phyloP scores from a whole-genome alignment of 1,140 invertebrate genomes.

The Papilio dardanus region DNA sequence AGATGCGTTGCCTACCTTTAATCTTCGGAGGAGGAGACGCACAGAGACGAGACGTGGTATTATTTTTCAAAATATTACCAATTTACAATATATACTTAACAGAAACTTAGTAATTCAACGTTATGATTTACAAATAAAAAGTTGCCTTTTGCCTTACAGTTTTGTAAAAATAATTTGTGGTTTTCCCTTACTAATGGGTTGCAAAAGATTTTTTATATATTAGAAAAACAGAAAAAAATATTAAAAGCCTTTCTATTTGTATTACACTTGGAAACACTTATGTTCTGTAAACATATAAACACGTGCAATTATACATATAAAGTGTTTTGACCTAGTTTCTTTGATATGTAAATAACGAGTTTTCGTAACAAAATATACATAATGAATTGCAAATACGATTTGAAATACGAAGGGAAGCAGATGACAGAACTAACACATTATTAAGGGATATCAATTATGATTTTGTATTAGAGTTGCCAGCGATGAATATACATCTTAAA shows the following conservation, averaged over 20 bases:
- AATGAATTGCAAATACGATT: constrained; percentile 21
- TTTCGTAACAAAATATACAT: constrained; percentile 22
- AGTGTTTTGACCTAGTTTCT: constrained; percentile 13
- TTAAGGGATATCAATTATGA: background rate
- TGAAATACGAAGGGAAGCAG: background rate
- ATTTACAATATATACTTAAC: no score
- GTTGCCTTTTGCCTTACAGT: no score
- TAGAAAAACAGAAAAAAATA: background rate
- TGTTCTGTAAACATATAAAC: background rate
- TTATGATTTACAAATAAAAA: no score
- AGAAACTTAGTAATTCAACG: no score
- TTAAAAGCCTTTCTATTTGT: background rate
- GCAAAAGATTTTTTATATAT: background rate
- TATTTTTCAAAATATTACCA: no score
- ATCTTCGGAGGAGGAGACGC: no score
- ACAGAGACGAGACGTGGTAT: no score
- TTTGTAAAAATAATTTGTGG: background rate
- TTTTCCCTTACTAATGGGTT: background rate
- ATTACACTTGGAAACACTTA: background rate
- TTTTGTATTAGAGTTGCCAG: background rate
- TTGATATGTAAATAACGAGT: constrained; percentile 18
- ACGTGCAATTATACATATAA: background rate
- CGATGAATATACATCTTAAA: no score
- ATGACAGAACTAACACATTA: background rate
- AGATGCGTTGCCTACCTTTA: no score